These are phyloP conservation scores for Ellobius talpinus DNA, from an alignment of 2,113 vertebrate species.

Conservation along the genomic window DNA sequence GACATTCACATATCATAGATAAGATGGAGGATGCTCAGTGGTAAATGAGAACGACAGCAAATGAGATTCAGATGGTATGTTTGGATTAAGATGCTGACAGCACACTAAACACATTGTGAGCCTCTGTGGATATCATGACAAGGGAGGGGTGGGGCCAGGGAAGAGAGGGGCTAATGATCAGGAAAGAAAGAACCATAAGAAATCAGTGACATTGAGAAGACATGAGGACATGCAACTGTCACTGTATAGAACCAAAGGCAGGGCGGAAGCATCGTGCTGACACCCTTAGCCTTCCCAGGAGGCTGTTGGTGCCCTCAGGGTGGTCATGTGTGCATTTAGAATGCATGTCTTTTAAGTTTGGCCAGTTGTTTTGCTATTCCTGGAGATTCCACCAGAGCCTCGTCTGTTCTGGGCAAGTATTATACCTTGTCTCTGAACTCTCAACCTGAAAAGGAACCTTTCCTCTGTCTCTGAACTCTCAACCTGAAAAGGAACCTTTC, in stretches of 20 bases:
- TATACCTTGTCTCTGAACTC: too few species aligned
- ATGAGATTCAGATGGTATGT: background rate
- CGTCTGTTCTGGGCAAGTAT: background rate
- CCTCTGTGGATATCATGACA: background rate
- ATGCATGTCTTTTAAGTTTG: background rate
- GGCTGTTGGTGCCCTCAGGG: too few species aligned
- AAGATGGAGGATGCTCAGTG: background rate
- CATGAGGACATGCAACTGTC: background rate
- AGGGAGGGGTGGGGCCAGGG: background rate
- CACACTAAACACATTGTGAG: background rate
- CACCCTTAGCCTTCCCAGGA: background rate
- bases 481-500: background rate
- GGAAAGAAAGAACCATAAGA: background rate
- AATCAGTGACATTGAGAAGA: background rate
- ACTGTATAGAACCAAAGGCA: too few species aligned
- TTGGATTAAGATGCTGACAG: background rate
- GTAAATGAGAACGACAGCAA: background rate
- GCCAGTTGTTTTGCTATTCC: background rate
- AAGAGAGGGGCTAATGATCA: background rate
- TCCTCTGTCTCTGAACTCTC: rapidly evolving
- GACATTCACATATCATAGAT: background rate
- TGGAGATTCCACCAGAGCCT: background rate
- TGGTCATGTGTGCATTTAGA: rapidly evolving
- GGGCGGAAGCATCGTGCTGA: too few species aligned
- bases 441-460: background rate